A percentile compares a stretch with the other conserved stretches of the same genome.
These are phyloP conservation scores for Leptatherina wallacei DNA, from an alignment of 2,797 vertebrate species.

Conservation along the genomic window DNA sequence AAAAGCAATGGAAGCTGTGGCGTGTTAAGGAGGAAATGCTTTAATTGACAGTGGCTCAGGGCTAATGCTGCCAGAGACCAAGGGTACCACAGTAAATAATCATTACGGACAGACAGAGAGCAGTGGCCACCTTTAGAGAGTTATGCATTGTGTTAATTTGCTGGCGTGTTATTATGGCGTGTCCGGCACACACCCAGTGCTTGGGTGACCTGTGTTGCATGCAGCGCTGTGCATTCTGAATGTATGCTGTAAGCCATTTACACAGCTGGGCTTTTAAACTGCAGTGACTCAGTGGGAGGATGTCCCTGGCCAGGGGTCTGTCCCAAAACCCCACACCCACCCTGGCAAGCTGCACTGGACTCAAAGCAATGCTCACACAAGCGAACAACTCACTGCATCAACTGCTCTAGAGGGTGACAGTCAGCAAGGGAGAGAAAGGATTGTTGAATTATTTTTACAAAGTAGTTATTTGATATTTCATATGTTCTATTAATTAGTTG, in stretches of 20 bases:
- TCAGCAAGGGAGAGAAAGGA: conserved; percentile 10
- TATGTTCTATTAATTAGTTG: background rate
- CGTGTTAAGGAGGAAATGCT: conserved; percentile 78
- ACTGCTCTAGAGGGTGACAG: conserved; percentile 32
- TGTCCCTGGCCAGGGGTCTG: conserved; percentile 77
- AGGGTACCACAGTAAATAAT: conserved; percentile 58
- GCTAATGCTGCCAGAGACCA: conserved; percentile 68
- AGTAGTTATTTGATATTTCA: background rate
- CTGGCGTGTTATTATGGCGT: conserved; percentile 49
- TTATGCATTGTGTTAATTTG: conserved; percentile 34
- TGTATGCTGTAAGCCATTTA: conserved; percentile 83
- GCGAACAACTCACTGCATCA: conserved; percentile 40
- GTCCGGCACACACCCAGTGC: conserved; percentile 65
- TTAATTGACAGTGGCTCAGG: conserved; percentile 74
- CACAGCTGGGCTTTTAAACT: conserved; percentile 83
- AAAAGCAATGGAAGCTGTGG: conserved; percentile 73
- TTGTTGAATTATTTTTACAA: background rate
- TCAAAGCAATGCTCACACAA: conserved; percentile 31
- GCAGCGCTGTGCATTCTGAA: conserved; percentile 76
- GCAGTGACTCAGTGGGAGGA: conserved; percentile 80
- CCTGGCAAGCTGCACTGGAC: conserved; percentile 48
- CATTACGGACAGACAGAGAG: conserved; percentile 15
- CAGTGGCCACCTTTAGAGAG: conserved; percentile 27
- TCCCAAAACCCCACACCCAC: conserved; percentile 74
- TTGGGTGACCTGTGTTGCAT: conserved; percentile 62